phyloP scores from a whole-genome alignment of 2,888 invertebrate species.

The Carterocephalus palaemon region DNA sequence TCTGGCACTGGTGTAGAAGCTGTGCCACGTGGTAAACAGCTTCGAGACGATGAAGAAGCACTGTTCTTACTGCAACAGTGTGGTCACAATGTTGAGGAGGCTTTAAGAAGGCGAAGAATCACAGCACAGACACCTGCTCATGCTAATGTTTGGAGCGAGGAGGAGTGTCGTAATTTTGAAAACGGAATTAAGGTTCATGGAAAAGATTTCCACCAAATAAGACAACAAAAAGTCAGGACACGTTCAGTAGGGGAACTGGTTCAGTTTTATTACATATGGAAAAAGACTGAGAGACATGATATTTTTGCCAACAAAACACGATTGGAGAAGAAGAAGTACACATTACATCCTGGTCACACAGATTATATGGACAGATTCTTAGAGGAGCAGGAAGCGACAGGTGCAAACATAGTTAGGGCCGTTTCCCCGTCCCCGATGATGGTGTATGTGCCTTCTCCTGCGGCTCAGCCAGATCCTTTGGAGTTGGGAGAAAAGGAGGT shows the following conservation, averaged over 20 bases:
- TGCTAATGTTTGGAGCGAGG: constrained; percentile 95
- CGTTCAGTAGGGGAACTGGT: constrained; percentile 97
- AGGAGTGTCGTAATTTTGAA: constrained; percentile 98
- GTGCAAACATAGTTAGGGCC: constrained; percentile 77
- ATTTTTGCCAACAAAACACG: constrained; percentile 92
- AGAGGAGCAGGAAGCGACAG: constrained; percentile 89
- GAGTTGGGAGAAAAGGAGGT: constrained; percentile 73
- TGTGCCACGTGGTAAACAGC: constrained; percentile 85
- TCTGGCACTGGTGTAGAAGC: constrained; percentile 67
- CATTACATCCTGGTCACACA: constrained; percentile 93
- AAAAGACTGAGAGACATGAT: constrained; percentile 98
- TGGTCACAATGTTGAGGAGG: constrained; percentile 97
- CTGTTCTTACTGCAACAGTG: constrained; percentile 94
- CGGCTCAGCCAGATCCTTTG: constrained; percentile 65
- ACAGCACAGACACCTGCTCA: constrained; percentile 84
- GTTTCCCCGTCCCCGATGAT: constrained; percentile 83
- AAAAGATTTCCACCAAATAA: constrained; percentile 97
- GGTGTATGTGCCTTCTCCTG: constrained; percentile 65
- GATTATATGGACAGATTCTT: constrained; percentile 96
- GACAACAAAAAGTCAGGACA: constrained; percentile 95
- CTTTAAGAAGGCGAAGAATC: constrained; percentile 87
- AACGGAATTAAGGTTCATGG: constrained; percentile 95
- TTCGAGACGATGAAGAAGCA: constrained; percentile 93
- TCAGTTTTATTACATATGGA: constrained; percentile 98
- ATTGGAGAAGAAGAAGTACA: constrained; percentile 95